These are phyloP conservation scores for Amphilophus citrinellus DNA, from an alignment of 2,113 vertebrate genomes.

Conservation along the genomic window DNA sequence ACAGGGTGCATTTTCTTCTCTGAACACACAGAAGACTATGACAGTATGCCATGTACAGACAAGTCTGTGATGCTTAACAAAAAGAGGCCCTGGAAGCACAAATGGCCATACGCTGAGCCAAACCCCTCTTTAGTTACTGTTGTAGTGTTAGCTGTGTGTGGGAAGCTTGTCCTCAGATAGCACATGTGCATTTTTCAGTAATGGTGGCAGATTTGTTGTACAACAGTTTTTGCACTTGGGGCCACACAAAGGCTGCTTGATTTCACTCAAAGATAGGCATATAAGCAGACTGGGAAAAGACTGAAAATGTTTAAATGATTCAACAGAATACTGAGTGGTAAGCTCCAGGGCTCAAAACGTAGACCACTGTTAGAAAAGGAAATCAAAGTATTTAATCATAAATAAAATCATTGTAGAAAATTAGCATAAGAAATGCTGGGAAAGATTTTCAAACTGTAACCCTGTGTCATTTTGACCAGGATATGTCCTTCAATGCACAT, in stretches of 20 bases:
- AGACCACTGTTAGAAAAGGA: too few relatives aligned
- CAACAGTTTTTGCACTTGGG: not conserved
- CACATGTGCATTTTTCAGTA: not conserved
- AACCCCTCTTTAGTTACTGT: not conserved
- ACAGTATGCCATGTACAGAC: slow-evolving; percentile 1
- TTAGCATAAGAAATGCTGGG: too few relatives aligned
- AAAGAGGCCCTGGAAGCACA: not conserved
- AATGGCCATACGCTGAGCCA: not conserved
- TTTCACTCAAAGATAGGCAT: not conserved
- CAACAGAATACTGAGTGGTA: too few relatives aligned
- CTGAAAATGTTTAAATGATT: too few relatives aligned
- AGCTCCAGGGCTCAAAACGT: too few relatives aligned
- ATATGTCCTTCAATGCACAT: too few relatives aligned
- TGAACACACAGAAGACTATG: not conserved
- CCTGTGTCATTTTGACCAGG: too few relatives aligned
- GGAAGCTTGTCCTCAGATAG: not conserved
- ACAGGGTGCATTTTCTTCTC: not conserved
- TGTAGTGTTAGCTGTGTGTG: not conserved
- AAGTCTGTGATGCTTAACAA: not conserved
- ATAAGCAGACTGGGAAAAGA: not conserved
- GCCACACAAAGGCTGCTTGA: not conserved
- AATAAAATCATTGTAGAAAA: too few relatives aligned
- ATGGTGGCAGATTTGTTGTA: not conserved
- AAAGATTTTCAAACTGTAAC: too few relatives aligned
- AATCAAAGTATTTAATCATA: too few relatives aligned